A percentile compares a stretch with the other conserved stretches of the same genome.
Conservation (phyloP, 2,888 invertebrate species). For the Hydraecia micacea region DNA sequence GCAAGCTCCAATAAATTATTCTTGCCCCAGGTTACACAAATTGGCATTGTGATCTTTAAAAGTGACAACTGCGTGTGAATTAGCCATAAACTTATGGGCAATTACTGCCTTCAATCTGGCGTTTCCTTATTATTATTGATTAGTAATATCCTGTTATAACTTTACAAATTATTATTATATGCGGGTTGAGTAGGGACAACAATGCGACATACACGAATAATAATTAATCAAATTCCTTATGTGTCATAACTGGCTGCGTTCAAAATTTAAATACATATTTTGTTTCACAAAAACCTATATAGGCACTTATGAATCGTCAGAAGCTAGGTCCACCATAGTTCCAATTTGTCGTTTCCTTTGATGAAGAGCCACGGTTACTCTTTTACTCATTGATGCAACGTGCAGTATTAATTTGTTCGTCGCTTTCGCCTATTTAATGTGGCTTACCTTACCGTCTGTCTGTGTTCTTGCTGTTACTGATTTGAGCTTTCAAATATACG, state of each 20-base stretch:
- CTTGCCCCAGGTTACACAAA: neutral
- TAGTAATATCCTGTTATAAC: conserved; percentile 25
- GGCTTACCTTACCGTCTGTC: neutral
- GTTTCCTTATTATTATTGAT: conserved; percentile 47
- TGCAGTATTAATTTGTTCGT: conserved; percentile 1
- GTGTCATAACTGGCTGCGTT: neutral
- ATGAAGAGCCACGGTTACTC: neutral
- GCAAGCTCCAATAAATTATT: neutral
- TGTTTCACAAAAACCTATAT: no score
- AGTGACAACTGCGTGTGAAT: conserved; percentile 23
- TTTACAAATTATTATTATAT: conserved; percentile 8
- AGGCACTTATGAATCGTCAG: no score
- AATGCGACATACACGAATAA: neutral
- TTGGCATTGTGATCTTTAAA: conserved; percentile 11
- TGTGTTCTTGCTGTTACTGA: neutral
- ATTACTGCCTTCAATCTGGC: conserved; percentile 10
- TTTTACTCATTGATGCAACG: neutral
- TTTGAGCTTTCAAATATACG: neutral
- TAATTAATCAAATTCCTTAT: neutral
- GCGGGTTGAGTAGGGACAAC: conserved; percentile 6
- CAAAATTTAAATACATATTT: neutral
- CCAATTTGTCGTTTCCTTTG: neutral
- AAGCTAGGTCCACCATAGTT: no score
- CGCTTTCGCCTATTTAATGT: neutral
- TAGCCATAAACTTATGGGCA: conserved; percentile 7